These are phyloP conservation scores for Protophormia terraenovae DNA, from an alignment of 2,888 invertebrate species.

Conservation along the genomic window DNA sequence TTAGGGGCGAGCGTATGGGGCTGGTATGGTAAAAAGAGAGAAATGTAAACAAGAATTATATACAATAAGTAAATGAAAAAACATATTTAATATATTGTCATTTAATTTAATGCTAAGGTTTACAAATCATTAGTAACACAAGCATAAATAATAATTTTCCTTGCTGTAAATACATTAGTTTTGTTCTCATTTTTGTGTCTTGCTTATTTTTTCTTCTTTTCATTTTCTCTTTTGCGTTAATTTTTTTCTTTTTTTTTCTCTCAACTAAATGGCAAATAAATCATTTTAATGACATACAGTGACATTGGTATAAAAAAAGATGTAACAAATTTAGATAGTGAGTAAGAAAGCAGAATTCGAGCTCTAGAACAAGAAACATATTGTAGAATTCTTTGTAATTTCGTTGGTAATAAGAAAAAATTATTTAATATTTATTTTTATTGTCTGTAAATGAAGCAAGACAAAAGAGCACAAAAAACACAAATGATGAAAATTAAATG, in stretches of 20 bases:
- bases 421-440: constrained; percentile 49
- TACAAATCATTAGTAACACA: constrained; percentile 67
- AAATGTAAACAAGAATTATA: neutral
- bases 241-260: neutral
- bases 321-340: constrained; percentile 1
- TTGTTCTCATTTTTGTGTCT: neutral
- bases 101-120: constrained; percentile 66
- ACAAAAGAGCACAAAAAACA: neutral
- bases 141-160: constrained; percentile 67
- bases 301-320: constrained; percentile 23
- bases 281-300: constrained; percentile 61
- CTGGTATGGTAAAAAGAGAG: neutral
- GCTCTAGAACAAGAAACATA: neutral
- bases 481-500: constrained; percentile 26
- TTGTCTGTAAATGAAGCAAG: constrained; percentile 47
- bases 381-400: neutral
- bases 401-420: constrained; percentile 39
- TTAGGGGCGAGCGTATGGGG: too few relatives aligned
- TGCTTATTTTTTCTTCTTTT: neutral
- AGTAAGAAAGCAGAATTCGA: neutral
- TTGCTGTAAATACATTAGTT: constrained; percentile 33
- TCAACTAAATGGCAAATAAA: constrained; percentile 58
- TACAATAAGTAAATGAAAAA: neutral
- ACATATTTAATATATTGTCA: constrained; percentile 60
- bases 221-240: neutral